These are phyloP conservation scores for Calephelis virginiensis DNA, from an alignment of 1,140 invertebrate genomes.

Conservation along the genomic window DNA sequence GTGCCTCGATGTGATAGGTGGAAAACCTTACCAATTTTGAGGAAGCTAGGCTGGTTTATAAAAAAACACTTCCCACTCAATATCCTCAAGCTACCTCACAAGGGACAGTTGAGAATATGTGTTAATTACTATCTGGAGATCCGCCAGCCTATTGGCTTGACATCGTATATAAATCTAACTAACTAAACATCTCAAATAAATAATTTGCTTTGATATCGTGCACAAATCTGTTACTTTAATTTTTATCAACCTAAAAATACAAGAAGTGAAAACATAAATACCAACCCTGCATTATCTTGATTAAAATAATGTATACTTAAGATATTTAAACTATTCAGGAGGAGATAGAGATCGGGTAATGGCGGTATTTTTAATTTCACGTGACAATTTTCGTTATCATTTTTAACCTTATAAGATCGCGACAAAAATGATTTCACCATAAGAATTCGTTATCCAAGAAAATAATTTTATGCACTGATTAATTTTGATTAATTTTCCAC, in stretches of 20 bases:
- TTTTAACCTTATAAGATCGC: neutral
- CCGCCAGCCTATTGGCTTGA: no score
- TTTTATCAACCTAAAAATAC: neutral
- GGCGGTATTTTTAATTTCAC: slow-evolving; percentile 3
- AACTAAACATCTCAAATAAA: no score
- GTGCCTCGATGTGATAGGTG: no score
- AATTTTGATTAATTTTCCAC: neutral
- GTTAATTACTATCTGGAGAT: no score
- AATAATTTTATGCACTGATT: neutral
- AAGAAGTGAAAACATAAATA: neutral
- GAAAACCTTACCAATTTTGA: no score
- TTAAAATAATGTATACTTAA: neutral
- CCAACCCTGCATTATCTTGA: neutral
- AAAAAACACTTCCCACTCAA: no score
- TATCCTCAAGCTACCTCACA: no score
- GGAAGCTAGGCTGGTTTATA: no score
- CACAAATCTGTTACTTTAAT: neutral
- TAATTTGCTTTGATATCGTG: neutral
- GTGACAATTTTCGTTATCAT: slow-evolving; percentile 10
- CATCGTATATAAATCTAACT: no score
- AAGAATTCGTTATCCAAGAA: neutral
- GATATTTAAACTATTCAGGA: neutral
- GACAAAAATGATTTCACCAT: neutral
- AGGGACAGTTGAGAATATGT: no score
- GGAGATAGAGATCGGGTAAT: slow-evolving; percentile 1